A percentile compares a stretch with the other conserved stretches of the same genome.
Evolutionary conservation across 2,113 vertebrate genomes (phyloP).

Genomic region (Xyrauchen texanus): DNA sequence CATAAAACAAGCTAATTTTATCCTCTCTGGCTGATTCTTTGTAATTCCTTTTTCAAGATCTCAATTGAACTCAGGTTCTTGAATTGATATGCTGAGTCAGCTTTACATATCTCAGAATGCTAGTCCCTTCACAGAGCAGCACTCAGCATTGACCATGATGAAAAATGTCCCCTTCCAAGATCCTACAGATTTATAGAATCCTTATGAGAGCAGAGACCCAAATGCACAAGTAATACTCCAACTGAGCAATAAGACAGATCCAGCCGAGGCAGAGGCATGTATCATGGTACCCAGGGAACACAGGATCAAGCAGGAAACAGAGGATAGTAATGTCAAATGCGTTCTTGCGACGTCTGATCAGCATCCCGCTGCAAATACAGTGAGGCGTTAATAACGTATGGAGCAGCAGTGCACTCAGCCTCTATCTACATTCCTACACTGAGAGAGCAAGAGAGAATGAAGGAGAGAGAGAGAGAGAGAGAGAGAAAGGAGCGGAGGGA

Average conservation of each 20-base stretch:
- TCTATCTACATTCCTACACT: constrained; percentile 55
- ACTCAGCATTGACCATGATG: not conserved
- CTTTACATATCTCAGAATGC: constrained; percentile 37
- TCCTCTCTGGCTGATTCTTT: constrained; percentile 7
- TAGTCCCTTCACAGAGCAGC: not conserved
- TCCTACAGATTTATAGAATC: constrained; percentile 36
- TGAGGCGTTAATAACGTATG: constrained; percentile 51
- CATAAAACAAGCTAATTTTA: not conserved
- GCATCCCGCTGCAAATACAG: constrained; percentile 6
- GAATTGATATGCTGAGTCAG: constrained; percentile 47
- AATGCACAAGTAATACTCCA: not conserved
- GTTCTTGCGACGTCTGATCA: not conserved
- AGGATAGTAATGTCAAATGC: constrained; percentile 32
- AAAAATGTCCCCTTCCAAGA: constrained; percentile 15
- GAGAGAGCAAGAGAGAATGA: constrained; percentile 24
- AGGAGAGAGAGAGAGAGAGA: constrained; percentile 3
- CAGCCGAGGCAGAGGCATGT: not conserved
- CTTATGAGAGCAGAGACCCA: not conserved
- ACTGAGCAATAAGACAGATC: not conserved
- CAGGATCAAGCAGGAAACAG: not conserved
- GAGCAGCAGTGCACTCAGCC: constrained; percentile 35
- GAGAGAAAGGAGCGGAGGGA: constrained; percentile 27
- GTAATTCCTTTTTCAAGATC: constrained; percentile 19
- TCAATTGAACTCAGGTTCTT: constrained; percentile 14
- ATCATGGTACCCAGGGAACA: not conserved